Evolutionary conservation across 2,797 vertebrate genomes (phyloP), one percentile per base, ranked within the genome.

Genomic region (Xiphophorus birchmanni): DNA sequence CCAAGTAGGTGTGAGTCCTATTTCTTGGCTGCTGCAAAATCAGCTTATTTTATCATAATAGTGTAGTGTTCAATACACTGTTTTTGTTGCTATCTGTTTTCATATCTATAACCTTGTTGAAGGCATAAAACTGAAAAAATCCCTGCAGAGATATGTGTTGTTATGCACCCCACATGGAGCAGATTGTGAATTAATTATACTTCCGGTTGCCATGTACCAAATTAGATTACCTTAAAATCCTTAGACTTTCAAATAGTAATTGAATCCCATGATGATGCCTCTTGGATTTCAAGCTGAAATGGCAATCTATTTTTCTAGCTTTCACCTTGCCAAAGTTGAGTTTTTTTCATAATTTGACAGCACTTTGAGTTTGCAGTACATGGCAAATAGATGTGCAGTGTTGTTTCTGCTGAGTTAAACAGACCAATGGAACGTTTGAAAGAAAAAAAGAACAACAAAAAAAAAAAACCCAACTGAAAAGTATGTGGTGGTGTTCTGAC

Each of bases 1-100:
- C n/a, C 69, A 52, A 9, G 11, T 42, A 86, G 81, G 80, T 85
- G 60, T 86, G 82, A 90, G 87, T 90, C 12, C 40, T 79, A 80
- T 88, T 84, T 78, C 74, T 81, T 81, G 78, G 87, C 86, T 65
- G 72, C 74, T 78, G 73, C 37, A 63, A 77, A 79, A 76, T 81
- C 77, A 80, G 50, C 77, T 84, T 83, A 48, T 50, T 72, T 37
- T 82, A 69, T 84, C 75, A 82, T 85, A 85, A 69, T 73, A 81
- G 52, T 10, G 13, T 84, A 84, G 82, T 81, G 73, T 71, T 82
- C 76, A 80, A 78, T 76, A 88, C 77, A 73, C 29, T 75, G 58
- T 73, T 77, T 50, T 52, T 44, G 63, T 26, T 37, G 48, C 48
- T 79, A 32, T 75, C n/a, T 42, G 15, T 54, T 35, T 72, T 45